Percentiles rank a stretch among this genome's conserved stretches.
Evolutionary conservation across 2,888 invertebrate genomes (phyloP).

Genomic region (Eupithecia subfuscata): DNA sequence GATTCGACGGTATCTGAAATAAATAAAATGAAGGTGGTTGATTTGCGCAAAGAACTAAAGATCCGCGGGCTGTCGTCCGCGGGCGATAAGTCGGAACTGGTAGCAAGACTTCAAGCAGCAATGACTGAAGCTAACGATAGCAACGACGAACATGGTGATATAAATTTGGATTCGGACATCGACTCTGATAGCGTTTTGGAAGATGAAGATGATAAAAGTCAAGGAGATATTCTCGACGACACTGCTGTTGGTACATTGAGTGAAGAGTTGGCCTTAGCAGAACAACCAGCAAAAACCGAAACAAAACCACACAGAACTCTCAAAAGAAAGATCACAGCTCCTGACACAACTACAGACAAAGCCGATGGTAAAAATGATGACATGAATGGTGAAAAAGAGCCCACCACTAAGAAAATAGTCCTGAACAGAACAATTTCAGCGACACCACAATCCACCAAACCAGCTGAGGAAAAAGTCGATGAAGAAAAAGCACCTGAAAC

Average conservation of each 20-base stretch:
- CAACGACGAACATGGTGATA: slow-evolving; percentile 65
- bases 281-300: slow-evolving; percentile 59
- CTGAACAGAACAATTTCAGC: slow-evolving; percentile 82
- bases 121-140: slow-evolving; percentile 64
- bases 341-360: slow-evolving; percentile 59
- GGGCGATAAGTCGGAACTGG: slow-evolving; percentile 93
- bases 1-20: slow-evolving; percentile 65
- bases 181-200: slow-evolving; percentile 81
- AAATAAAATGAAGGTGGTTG: slow-evolving; percentile 89
- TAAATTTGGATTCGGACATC: slow-evolving; percentile 77
- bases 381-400: slow-evolving; percentile 67
- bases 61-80: slow-evolving; percentile 88
- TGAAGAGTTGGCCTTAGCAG: slow-evolving; percentile 71
- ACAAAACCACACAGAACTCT: slow-evolving; percentile 63
- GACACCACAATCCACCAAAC: slow-evolving; percentile 52
- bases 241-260: slow-evolving; percentile 68
- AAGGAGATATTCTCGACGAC: slow-evolving; percentile 73
- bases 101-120: slow-evolving; percentile 88
- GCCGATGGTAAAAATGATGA: slow-evolving; percentile 48
- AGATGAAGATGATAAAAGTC: slow-evolving; percentile 83
- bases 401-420: slow-evolving; percentile 85
- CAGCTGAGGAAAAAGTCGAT: slow-evolving; percentile 49
- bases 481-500: slow-evolving; percentile 50
- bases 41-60: slow-evolving; percentile 92
- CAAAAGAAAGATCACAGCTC: slow-evolving; percentile 67